These are phyloP conservation scores for Rhea pennata DNA, from an alignment of 2,113 vertebrate species.

Conservation along the genomic window DNA sequence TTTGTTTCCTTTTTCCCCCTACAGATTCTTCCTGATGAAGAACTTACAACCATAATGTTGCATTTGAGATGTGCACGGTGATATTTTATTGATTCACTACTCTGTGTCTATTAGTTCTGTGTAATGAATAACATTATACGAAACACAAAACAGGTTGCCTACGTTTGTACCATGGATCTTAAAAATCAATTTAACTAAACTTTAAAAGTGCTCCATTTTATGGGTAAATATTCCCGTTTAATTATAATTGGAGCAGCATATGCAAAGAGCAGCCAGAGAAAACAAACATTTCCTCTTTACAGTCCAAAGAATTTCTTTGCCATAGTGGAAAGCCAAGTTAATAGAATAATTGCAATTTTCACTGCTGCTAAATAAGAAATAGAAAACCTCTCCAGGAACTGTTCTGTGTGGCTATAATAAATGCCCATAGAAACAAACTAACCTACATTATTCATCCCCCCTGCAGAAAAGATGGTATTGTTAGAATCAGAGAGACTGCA, in stretches of 20 bases:
- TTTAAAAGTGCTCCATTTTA: slow-evolving; percentile 20
- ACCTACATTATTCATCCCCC: slow-evolving; percentile 38
- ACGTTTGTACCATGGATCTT: not conserved
- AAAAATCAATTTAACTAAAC: not conserved
- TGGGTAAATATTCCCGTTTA: slow-evolving; percentile 31
- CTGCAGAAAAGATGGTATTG: slow-evolving; percentile 5
- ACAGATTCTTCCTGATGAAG: slow-evolving; percentile 45
- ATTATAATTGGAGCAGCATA: slow-evolving; percentile 43
- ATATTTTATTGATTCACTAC: slow-evolving; percentile 54
- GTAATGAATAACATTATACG: slow-evolving; percentile 39
- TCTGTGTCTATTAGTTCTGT: slow-evolving; percentile 15
- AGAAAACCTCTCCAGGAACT: slow-evolving; percentile 46
- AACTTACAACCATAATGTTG: slow-evolving; percentile 41
- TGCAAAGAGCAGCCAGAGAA: slow-evolving; percentile 18
- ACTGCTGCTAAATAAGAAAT: slow-evolving; percentile 61
- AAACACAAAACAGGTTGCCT: not conserved
- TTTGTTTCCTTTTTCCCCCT: slow-evolving; percentile 52
- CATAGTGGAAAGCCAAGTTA: slow-evolving; percentile 48
- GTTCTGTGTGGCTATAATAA: slow-evolving; percentile 36
- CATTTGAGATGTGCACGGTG: slow-evolving; percentile 28
- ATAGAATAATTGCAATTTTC: slow-evolving; percentile 45
- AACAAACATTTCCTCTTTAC: slow-evolving; percentile 26
- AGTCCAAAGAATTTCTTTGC: slow-evolving; percentile 23
- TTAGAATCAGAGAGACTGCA: not conserved
- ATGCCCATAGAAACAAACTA: slow-evolving; percentile 45